Conservation (phyloP, 2,888 invertebrate genomes). For the Odontomyia ornata region DNA sequence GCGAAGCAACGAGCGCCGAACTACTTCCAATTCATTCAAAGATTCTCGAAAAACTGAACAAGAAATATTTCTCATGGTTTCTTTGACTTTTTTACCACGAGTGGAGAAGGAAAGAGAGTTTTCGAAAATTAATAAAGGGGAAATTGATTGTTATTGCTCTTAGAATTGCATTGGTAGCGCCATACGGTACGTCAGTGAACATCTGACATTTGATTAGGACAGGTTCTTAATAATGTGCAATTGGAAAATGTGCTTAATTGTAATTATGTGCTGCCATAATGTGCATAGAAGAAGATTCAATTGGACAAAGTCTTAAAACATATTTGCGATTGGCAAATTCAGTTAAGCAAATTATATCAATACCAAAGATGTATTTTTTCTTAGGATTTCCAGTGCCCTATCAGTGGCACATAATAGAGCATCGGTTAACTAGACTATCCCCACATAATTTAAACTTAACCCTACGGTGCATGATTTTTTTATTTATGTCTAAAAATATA, state of each 20-base stretch:
- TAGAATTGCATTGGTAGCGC: background rate
- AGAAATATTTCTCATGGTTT: background rate
- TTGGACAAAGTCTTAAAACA: too few species aligned
- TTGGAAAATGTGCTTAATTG: background rate
- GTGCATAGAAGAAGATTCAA: background rate
- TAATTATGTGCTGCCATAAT: background rate
- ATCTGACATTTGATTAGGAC: background rate
- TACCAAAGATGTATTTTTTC: too few species aligned
- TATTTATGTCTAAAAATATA: too few species aligned
- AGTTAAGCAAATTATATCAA: too few species aligned
- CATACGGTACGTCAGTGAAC: background rate
- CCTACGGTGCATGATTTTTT: too few species aligned
- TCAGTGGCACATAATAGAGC: too few species aligned
- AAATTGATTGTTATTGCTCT: background rate
- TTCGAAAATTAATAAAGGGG: background rate
- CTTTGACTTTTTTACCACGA: background rate
- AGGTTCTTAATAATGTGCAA: background rate
- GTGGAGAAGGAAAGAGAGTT: background rate
- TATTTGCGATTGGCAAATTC: too few species aligned
- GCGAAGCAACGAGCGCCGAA: background rate
- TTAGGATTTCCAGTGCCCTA: too few species aligned
- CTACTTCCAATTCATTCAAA: background rate
- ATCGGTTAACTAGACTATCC: too few species aligned
- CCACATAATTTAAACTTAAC: too few species aligned
- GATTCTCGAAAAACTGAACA: conserved; percentile 20